Percentiles rank a stretch among this genome's conserved stretches.
These are phyloP conservation scores for Drosophila affinis DNA, from an alignment of 2,888 invertebrate genomes.

Conservation along the genomic window DNA sequence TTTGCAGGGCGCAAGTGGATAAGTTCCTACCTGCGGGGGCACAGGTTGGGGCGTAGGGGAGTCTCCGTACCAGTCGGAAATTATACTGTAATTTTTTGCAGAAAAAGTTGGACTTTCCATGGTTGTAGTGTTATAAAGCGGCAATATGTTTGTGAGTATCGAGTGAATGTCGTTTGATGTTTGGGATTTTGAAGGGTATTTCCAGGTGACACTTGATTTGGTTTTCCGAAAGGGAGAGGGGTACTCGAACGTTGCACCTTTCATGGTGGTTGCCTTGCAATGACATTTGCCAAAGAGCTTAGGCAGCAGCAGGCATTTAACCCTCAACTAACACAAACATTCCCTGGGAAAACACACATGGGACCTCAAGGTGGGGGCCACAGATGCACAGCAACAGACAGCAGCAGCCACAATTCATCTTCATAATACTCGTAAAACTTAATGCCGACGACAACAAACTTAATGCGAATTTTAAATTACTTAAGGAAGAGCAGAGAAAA, in stretches of 20 bases:
- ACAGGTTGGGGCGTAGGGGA: neutral
- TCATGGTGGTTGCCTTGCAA: constrained; percentile 31
- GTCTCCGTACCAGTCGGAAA: neutral
- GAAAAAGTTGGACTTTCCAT: neutral
- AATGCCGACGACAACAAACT: constrained; percentile 50
- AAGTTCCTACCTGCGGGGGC: neutral
- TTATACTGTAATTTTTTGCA: neutral
- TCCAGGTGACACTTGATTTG: neutral
- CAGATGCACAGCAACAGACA: too few species aligned
- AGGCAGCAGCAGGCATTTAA: constrained; percentile 59
- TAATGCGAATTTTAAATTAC: constrained; percentile 36
- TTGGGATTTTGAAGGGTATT: neutral
- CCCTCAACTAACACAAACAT: constrained; percentile 51
- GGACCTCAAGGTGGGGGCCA: too few species aligned
- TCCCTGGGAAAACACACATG: constrained; percentile 37
- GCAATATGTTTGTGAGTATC: neutral
- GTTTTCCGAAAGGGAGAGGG: neutral
- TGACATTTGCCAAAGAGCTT: constrained; percentile 64
- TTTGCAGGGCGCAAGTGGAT: neutral
- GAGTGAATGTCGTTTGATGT: neutral
- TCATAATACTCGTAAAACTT: constrained; percentile 50
- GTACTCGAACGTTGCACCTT: neutral
- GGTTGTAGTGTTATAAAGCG: neutral
- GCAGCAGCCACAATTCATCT: constrained; percentile 61
- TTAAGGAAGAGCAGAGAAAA: neutral